Base-by-base conservation (phyloP, 1,140 invertebrate species). In the Pogonomyrmex californicus region DNA sequence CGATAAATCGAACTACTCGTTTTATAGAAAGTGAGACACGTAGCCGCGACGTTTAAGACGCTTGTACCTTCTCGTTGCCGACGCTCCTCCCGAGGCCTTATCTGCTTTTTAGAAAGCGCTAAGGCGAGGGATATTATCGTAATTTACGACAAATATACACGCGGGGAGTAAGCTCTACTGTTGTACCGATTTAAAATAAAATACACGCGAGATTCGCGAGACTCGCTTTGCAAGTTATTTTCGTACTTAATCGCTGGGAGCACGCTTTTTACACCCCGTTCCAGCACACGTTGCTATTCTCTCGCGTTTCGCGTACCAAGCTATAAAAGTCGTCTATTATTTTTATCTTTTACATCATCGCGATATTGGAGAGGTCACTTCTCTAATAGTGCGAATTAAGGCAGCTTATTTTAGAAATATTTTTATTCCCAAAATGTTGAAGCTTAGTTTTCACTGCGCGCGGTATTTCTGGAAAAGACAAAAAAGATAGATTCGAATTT, bases 1-100 rank as follows among this genome's bases (percentile, higher is more conserved):
- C 79, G 12, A 38, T 73, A 75, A 71, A 71, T 60, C 17, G 33
- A 41, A n/a, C 14, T 81, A 51, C 30, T 82, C 41, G 66, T 82
- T 82, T 82, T 82, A 58, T 82, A 58, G 79, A 82, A 82, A 82
- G 79, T 33, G 79, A 60, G 17, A 82, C 30, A 60, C 38, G 17
- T 2, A 51, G 30, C 44, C 9, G 9, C 54, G 58, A 56, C 23
- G 51, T 47, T 81, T 33, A 70, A 71, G 33, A 71, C 17, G 38
- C 47, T 0, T 4, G 41, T 17, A 47, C 36, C 47, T 60, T 47
- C 12, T 36, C 2, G 30, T 71, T 30, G 4, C 49, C 58, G 23
- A 23, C 33, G 3, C 30, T 71, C n/a, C 44, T 33, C 23, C 54
- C 54, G 41, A 62, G 30, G 41, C 54, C 58, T 73, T 82, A 47